Evolutionary conservation across 2,113 vertebrate species (phyloP).

Genomic region (Sinocyclocheilus maitianheensis): DNA sequence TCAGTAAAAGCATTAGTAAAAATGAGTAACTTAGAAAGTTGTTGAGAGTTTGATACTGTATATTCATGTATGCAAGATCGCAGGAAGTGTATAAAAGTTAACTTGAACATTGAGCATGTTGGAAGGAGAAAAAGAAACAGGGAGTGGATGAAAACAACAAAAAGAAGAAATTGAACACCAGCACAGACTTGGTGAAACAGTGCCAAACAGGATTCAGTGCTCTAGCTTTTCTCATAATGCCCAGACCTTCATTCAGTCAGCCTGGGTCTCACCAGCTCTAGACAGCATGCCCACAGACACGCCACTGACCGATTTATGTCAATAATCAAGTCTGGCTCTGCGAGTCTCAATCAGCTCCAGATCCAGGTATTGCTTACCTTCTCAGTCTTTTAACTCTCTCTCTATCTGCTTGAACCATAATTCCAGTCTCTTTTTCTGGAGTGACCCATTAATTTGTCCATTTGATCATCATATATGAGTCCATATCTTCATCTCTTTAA

Average conservation of each 20-base stretch:
- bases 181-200: constrained; percentile 28
- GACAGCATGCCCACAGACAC: not conserved
- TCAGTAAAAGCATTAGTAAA: not conserved
- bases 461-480: not conserved
- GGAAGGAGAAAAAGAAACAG: not conserved
- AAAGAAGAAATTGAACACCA: constrained; percentile 38
- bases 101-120: not conserved
- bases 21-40: too few relatives aligned
- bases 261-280: not conserved
- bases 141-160: constrained; percentile 9
- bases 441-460: not conserved
- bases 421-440: not conserved
- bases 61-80: not conserved
- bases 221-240: constrained; percentile 8
- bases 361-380: not conserved
- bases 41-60: not conserved
- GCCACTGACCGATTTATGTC: not conserved
- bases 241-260: constrained; percentile 18
- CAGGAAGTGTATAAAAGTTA: not conserved
- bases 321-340: not conserved
- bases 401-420: not conserved
- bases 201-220: constrained; percentile 10
- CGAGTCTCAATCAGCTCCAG: not conserved
- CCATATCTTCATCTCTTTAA: not conserved
- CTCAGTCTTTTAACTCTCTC: not conserved